phyloP scores from a whole-genome alignment of 2,888 invertebrate species.

The Pilophorus perplexus region DNA sequence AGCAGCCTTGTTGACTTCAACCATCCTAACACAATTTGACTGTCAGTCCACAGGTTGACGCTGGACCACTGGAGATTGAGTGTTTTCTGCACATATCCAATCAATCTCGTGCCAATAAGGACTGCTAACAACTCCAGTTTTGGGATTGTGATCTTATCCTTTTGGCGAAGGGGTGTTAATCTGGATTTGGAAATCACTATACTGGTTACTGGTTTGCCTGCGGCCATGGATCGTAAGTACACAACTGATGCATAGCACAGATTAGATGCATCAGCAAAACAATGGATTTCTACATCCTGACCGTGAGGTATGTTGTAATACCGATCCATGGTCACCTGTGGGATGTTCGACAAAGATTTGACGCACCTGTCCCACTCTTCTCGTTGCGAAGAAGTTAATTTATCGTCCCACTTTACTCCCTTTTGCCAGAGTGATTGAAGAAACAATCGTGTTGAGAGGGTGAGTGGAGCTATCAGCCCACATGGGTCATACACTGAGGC shows the following conservation, averaged over 20 bases:
- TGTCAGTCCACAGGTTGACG: conserved; percentile 49
- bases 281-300: neutral
- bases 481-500: neutral
- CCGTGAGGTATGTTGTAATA: neutral
- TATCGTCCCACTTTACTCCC: conserved; percentile 8
- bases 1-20: conserved; percentile 47
- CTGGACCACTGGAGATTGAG: conserved; percentile 32
- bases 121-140: conserved; percentile 50
- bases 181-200: conserved; percentile 49
- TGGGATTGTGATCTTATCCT: conserved; percentile 48
- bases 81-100: conserved; percentile 34
- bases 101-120: conserved; percentile 48
- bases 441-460: neutral
- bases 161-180: conserved; percentile 48
- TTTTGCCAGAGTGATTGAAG: conserved; percentile 5
- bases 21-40: conserved; percentile 49
- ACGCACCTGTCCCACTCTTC: neutral
- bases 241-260: neutral
- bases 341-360: neutral
- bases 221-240: neutral
- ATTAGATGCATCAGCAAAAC: conserved; percentile 4
- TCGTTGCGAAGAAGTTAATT: neutral
- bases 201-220: conserved; percentile 41
- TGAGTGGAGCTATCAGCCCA: conserved; percentile 4
- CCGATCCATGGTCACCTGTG: no score